Percentiles rank a stretch among this genome's conserved stretches.
Conservation (phyloP, 1,140 invertebrate genomes). For the Belonocnema kinseyi region DNA sequence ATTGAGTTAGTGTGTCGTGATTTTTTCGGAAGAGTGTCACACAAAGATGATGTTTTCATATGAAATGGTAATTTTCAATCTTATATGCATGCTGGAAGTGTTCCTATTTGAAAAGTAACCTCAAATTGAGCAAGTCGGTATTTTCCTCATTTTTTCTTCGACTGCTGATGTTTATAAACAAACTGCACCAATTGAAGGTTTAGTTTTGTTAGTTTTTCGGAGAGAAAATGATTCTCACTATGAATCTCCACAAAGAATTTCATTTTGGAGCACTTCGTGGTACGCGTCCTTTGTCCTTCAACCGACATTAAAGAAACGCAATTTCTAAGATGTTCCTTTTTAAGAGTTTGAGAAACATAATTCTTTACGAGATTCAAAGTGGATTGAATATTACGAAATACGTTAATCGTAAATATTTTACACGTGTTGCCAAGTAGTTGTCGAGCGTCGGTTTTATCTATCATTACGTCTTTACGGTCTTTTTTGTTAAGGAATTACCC, state of each 20-base stretch:
- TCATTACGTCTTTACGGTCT: too few species aligned
- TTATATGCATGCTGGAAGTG: neutral
- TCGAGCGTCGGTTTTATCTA: too few species aligned
- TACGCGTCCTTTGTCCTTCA: slow-evolving; percentile 21
- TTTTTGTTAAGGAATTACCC: too few species aligned
- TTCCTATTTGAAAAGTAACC: neutral
- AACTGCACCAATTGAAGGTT: neutral
- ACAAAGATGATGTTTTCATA: neutral
- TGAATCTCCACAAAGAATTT: neutral
- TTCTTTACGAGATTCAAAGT: too few species aligned
- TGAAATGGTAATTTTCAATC: neutral
- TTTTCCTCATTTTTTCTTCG: neutral
- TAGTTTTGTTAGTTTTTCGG: neutral
- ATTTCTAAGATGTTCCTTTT: neutral
- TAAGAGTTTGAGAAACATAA: neutral
- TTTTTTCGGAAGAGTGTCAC: too few species aligned
- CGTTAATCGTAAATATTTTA: too few species aligned
- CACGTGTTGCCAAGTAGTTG: too few species aligned
- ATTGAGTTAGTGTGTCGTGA: neutral
- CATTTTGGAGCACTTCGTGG: neutral
- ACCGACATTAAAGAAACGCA: neutral
- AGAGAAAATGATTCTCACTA: neutral
- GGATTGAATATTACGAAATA: too few species aligned
- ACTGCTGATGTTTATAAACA: slow-evolving; percentile 17
- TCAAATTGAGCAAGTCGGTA: neutral